A percentile compares a stretch with the other conserved stretches of the same genome.
Conservation (phyloP, 2,113 vertebrate genomes). For the Bombycilla garrulus region DNA sequence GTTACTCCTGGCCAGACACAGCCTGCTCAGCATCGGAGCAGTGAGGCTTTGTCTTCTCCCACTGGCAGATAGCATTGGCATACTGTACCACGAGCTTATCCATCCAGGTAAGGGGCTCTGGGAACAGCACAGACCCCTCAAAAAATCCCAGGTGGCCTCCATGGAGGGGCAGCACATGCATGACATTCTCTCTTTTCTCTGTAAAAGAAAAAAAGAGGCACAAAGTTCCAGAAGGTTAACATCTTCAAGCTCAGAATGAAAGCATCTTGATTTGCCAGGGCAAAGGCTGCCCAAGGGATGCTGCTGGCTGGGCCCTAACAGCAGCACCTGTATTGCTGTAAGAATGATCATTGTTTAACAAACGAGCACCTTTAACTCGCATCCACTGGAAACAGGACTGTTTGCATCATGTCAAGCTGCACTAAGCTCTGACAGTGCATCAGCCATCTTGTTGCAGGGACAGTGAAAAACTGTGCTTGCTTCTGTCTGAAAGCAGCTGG, state of each 20-base stretch:
- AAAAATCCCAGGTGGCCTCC: constrained; percentile 98
- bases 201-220: constrained; percentile 20
- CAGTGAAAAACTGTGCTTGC: background rate
- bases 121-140: constrained; percentile 95
- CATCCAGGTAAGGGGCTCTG: constrained; percentile 98
- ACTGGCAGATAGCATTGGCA: constrained; percentile 92
- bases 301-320: background rate
- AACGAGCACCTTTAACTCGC: background rate
- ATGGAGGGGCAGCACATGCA: constrained; percentile 92
- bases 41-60: constrained; percentile 91
- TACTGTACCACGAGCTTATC: constrained; percentile 97
- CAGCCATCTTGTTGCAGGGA: background rate
- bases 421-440: background rate
- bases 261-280: background rate
- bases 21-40: constrained; percentile 81
- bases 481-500: background rate
- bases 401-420: background rate
- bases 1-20: constrained; percentile 71
- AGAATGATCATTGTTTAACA: background rate
- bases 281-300: background rate
- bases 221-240: background rate
- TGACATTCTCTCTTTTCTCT: constrained; percentile 93
- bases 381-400: background rate
- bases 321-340: background rate
- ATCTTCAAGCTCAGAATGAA: background rate